phyloP scores from a whole-genome alignment of 2,797 vertebrate genomes.

The Florisuga fusca region DNA sequence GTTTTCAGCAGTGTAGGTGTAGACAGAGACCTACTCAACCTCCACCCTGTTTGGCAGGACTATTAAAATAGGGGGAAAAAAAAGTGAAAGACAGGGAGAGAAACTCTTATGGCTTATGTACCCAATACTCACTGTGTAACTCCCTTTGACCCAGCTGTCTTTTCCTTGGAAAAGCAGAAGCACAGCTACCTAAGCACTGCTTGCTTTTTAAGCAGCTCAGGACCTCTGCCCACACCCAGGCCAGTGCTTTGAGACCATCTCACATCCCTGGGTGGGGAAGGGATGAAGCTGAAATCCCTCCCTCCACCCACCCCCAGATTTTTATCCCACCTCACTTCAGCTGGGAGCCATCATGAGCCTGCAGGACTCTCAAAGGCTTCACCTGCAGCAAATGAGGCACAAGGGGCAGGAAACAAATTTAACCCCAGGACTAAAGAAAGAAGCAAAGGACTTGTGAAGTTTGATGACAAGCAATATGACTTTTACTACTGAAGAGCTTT shows the following conservation, averaged over 20 bases:
- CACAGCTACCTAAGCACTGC: not conserved
- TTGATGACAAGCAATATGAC: not conserved
- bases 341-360: not conserved
- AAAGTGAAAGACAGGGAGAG: not conserved
- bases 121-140: not conserved
- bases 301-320: accelerated
- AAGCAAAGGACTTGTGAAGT: not conserved
- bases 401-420: not conserved
- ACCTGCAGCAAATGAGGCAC: not conserved
- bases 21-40: not conserved
- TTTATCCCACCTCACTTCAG: not conserved
- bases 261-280: accelerated
- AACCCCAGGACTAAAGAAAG: not conserved
- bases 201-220: not conserved
- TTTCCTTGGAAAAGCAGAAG: not conserved
- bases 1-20: not conserved
- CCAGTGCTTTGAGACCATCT: not conserved
- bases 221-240: not conserved
- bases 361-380: not conserved
- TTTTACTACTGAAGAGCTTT: not conserved
- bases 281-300: not conserved
- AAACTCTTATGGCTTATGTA: not conserved
- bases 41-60: not conserved
- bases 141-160: not conserved
- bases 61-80: not conserved